Base-by-base conservation (phyloP, 2,113 vertebrate genomes). In the Scomber colias region DNA sequence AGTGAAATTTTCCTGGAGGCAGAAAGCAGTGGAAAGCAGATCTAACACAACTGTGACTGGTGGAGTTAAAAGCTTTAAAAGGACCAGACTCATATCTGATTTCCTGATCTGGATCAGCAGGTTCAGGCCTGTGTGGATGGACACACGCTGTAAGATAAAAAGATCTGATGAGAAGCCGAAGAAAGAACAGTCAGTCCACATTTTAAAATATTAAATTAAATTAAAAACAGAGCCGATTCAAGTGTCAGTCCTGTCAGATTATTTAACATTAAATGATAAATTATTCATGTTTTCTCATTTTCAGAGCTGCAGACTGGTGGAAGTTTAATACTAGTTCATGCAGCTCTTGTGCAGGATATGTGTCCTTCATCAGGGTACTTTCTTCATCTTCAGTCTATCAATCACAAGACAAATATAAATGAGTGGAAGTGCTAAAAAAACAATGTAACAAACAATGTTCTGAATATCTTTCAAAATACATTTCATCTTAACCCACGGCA, bases 11-110 rank as follows among this genome's bases (percentile, higher is more conserved):
- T 77, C 83, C 70, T 11, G 2, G 45, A 64, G 74, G 79, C 73
- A 61, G 46, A 75, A 67, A 61, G 4, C 19, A 4, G 35, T 77
- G 16, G 14, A 83, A 60, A 27, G 55, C 31, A 56, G 55, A 63
- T 49, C 45, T 51, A 16, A 24, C 61, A 21, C 31, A 31, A 31
- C 61, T 51, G 24, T 27, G 35, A 65, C 35, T 19, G 45, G 17
- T 81, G 61, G 9, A 24, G 48, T 69, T 81, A 79, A 83, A 87
- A 85, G 71, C 77, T 83, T 79, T 67, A 16, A 67, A 45, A 51
- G 57, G 57, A 71, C 17, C 16, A 1, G 16, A 46, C 70, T 14
- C 45, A 63, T 49, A 54, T 62, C 14, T 21, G 61, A 59, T 57
- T 55, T 76, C 63, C 10, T 19, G 17, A 69, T 68, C 16, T 56